Conservation (phyloP, 1,140 invertebrate genomes). For the Macrocentrus cingulum region DNA sequence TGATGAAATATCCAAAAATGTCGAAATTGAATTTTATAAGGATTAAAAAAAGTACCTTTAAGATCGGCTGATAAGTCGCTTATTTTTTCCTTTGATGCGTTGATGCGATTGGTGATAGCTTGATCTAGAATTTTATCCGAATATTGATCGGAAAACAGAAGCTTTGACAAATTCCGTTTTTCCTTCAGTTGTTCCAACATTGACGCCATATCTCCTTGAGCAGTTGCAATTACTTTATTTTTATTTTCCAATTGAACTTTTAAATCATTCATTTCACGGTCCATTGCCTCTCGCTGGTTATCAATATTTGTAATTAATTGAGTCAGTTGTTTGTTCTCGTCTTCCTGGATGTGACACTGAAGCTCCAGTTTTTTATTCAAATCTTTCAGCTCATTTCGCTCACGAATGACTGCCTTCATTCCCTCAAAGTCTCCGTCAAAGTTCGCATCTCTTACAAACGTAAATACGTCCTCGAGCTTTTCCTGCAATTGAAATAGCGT, state of each 20-base stretch:
- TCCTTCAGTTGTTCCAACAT: conserved; percentile 2
- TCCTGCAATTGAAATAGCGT: not conserved
- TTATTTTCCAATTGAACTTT: conserved; percentile 3
- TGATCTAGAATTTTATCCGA: conserved; percentile 8
- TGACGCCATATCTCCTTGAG: conserved; percentile 6
- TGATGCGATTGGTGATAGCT: not conserved
- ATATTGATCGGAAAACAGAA: not conserved
- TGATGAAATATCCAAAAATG: too few relatives aligned
- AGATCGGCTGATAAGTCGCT: not conserved
- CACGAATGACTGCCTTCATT: conserved; percentile 8
- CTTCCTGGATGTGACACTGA: conserved; percentile 5
- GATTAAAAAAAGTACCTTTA: too few relatives aligned
- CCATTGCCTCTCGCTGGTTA: not conserved
- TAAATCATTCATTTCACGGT: conserved; percentile 1
- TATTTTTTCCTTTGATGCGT: conserved; percentile 12
- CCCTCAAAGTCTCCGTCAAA: not conserved
- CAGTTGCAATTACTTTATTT: conserved; percentile 8
- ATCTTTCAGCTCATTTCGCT: conserved; percentile 5
- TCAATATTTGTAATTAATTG: conserved; percentile 15
- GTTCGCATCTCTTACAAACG: conserved; percentile 1
- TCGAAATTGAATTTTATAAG: too few relatives aligned
- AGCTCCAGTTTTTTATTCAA: conserved; percentile 3
- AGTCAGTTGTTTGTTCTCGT: conserved; percentile 8
- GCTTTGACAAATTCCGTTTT: not conserved
- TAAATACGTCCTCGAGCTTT: conserved; percentile 2